phyloP scores from a whole-genome alignment of 2,113 vertebrate species.

The Ovis canadensis region DNA sequence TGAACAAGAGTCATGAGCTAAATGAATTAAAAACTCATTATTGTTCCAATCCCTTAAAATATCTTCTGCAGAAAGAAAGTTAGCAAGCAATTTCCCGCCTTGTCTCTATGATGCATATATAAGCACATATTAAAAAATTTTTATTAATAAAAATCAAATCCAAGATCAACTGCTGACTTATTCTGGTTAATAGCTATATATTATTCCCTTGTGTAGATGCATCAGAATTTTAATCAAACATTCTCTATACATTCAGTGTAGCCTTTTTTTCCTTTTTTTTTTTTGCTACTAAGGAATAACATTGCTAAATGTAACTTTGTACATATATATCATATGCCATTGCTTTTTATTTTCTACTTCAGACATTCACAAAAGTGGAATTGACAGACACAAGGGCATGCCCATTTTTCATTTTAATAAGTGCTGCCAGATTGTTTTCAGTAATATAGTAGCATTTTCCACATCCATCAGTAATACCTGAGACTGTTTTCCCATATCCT shows the following conservation, averaged over 20 bases:
- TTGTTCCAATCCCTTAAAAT: background rate
- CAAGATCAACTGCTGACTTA: background rate
- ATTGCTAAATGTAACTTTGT: background rate
- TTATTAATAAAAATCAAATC: background rate
- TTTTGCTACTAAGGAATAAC: background rate
- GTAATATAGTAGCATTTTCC: background rate
- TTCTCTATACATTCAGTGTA: background rate
- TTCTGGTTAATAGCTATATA: background rate
- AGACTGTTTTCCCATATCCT: background rate
- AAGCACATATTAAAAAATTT: background rate
- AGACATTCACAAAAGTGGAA: background rate
- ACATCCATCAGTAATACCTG: background rate
- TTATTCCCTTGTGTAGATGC: background rate
- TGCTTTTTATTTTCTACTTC: background rate
- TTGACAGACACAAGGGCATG: background rate
- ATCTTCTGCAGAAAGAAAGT: background rate
- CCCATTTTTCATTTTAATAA: slow-evolving; percentile 36
- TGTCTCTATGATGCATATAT: background rate
- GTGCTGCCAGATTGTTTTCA: background rate
- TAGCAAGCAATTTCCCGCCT: background rate
- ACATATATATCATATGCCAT: background rate
- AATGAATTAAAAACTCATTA: background rate
- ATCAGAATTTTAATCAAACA: background rate
- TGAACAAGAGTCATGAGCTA: background rate
- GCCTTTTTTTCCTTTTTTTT: background rate